Evolutionary conservation across 1,140 invertebrate genomes (phyloP), one percentile per base, ranked within the genome.

Genomic region (Drosophila arawakana): DNA sequence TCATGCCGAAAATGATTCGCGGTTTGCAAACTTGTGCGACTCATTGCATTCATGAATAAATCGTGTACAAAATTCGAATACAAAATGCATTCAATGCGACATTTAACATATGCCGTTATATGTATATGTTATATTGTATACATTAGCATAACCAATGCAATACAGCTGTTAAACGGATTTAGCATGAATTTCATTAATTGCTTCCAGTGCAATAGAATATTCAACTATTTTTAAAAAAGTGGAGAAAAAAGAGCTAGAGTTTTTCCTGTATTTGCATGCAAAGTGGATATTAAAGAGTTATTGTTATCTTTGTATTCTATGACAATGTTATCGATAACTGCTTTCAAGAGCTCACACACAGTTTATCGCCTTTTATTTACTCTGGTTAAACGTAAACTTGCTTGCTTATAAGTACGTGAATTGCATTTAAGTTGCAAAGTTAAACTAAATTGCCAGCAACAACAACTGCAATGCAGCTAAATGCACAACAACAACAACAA

Each of bases 41-140:
- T 70, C 73, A 59, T 55, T 68, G 63, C 50, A 62, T 37, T 62
- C 61, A 76, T 76, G 69, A 66, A 76, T 76, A 72, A 72, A 72
- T 76, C 59, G 58, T 62, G 13, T 30, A 55, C 37, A 7, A 68
- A 68, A 61, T 66, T 68, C 11, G 15, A 47, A 61, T 61, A n/a
- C 58, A 15, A 47, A 50, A 68, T 59, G 43, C 11, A 68, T 59
- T 47, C 15, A 41, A 39, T 37, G 50, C 39, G 25, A 47, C 52
- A 67, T 67, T 67, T 13, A 67, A 67, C 66, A 59, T 41, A 9
- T 34, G 25, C 25, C 0, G 25, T 30, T 30, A 61, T 60, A 6
- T 30, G 54, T 60, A 6, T 35, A 39, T 73, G 52, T 59, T 59
- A 50, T 72, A 34, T 49, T 9, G 11, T 7, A 52, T 41, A 39